These are phyloP conservation scores for Eristalis arbustorum DNA, from an alignment of 2,888 invertebrate genomes.

Conservation along the genomic window DNA sequence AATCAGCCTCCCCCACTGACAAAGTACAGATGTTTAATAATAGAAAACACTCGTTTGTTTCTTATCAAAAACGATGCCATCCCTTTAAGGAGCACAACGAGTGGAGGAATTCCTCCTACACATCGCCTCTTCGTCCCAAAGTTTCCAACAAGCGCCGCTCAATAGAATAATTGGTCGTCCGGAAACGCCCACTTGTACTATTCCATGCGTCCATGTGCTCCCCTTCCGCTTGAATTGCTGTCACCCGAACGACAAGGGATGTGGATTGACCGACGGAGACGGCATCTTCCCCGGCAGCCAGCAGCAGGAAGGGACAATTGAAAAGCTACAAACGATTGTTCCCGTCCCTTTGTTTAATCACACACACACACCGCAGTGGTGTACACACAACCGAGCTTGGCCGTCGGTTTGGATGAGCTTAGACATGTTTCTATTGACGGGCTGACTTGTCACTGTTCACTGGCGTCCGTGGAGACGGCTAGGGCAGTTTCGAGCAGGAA, in stretches of 20 bases:
- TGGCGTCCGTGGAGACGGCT: neutral
- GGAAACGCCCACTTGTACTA: neutral
- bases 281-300: neutral
- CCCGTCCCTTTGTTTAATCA: slow-evolving; percentile 11
- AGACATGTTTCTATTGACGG: neutral
- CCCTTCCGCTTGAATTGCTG: slow-evolving; percentile 2
- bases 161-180: slow-evolving; percentile 17
- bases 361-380: neutral
- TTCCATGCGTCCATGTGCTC: neutral
- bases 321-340: slow-evolving; percentile 16
- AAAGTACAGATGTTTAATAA: neutral
- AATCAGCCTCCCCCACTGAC: neutral
- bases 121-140: neutral
- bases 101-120: neutral
- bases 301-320: neutral
- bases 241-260: slow-evolving; percentile 20
- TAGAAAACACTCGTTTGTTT: neutral
- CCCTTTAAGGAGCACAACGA: neutral
- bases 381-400: neutral
- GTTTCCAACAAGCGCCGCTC: neutral
- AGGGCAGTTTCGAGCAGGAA: neutral
- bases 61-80: neutral
- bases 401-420: neutral
- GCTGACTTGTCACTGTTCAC: neutral
- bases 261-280: neutral